Conservation (phyloP, 2,113 vertebrate species). For the Labrus mixtus region DNA sequence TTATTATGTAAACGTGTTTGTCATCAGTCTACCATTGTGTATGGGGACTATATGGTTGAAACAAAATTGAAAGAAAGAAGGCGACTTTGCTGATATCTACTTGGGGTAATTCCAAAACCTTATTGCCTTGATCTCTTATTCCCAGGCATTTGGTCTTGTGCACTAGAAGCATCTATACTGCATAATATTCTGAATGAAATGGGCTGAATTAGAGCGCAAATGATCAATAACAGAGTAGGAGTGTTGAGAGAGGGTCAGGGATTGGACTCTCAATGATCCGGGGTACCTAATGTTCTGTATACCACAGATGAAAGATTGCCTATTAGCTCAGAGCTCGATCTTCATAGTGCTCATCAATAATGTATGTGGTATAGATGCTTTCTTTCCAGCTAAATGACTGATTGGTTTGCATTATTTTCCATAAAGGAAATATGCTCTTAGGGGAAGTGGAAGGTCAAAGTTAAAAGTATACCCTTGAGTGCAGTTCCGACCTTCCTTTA, state of each 20-base stretch:
- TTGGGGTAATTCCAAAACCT: too few species aligned
- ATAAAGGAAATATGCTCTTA: neutral
- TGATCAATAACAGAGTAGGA: slow-evolving; percentile 32
- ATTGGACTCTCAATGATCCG: slow-evolving; percentile 2
- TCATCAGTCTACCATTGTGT: too few species aligned
- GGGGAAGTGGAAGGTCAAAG: slow-evolving; percentile 1
- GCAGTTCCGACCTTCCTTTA: neutral
- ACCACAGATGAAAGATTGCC: slow-evolving; percentile 39
- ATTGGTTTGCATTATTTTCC: neutral
- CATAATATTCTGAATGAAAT: slow-evolving; percentile 34
- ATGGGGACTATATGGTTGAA: too few species aligned
- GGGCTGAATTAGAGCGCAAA: neutral
- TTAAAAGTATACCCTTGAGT: neutral
- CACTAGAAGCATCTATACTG: slow-evolving; percentile 23
- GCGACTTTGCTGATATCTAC: too few species aligned
- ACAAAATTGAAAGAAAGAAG: too few species aligned
- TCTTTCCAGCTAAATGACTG: slow-evolving; percentile 1
- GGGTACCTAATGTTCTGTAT: neutral
- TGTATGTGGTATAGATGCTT: slow-evolving; percentile 34
- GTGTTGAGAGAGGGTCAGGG: neutral
- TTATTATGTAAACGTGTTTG: too few species aligned
- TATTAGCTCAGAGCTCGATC: slow-evolving; percentile 38
- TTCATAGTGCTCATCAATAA: slow-evolving; percentile 63
- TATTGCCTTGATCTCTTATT: neutral
- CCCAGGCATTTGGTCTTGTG: neutral